A percentile compares a stretch with the other conserved stretches of the same genome.
These are phyloP conservation scores for Cliona cf. orientalis DNA, from an alignment of 37 sponge, comb jelly and placozoan genomes.

Conservation along the genomic window DNA sequence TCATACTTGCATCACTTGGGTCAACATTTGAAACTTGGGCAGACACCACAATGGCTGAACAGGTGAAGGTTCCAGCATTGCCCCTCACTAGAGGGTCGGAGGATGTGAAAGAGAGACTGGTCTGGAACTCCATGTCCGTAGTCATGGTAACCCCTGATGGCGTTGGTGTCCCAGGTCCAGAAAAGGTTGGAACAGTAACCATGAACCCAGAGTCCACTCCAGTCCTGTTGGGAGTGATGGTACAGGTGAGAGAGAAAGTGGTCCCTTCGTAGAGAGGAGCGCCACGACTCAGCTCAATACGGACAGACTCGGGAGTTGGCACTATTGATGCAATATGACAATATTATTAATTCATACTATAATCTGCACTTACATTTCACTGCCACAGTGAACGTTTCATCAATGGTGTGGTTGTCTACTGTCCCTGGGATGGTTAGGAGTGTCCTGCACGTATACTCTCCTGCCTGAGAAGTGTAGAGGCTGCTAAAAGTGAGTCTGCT, in stretches of 20 bases:
- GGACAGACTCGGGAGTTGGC: neutral
- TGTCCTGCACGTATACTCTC: neutral
- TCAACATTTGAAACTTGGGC: too few species aligned
- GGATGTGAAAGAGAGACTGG: neutral
- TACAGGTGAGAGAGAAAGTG: neutral
- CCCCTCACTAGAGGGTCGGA: neutral
- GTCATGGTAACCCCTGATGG: too few species aligned
- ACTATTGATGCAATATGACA: neutral
- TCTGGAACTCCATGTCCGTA: neutral
- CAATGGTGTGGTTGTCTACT: neutral
- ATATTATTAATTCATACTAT: neutral
- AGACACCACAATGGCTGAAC: too few species aligned
- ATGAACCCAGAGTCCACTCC: constrained; percentile 1
- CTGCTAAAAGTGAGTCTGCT: neutral
- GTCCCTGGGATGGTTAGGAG: constrained; percentile 6
- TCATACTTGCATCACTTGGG: too few species aligned
- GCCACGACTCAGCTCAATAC: neutral
- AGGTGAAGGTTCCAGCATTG: neutral
- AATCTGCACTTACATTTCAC: constrained; percentile 12
- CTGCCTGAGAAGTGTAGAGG: constrained; percentile 17
- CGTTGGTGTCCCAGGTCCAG: neutral
- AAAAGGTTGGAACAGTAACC: neutral
- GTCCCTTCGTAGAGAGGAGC: constrained; percentile 6
- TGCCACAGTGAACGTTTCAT: neutral
- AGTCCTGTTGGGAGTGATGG: neutral